Conservation (phyloP, 2,113 vertebrate species). For the Rynchops niger region DNA sequence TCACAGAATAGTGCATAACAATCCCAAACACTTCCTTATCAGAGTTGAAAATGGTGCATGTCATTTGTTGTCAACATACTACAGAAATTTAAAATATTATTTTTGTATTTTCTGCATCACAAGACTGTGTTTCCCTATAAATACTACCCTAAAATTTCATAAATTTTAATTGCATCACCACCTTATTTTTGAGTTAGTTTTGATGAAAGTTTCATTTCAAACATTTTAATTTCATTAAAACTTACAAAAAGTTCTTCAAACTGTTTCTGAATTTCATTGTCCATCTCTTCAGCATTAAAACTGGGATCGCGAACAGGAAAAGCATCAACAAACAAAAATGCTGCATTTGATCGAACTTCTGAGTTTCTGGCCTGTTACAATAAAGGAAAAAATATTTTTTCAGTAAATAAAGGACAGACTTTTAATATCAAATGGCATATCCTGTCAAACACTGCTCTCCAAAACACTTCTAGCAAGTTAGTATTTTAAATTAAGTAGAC, state of each 20-base stretch:
- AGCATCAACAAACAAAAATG: slow-evolving; percentile 88
- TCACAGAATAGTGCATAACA: background rate
- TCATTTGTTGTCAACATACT: background rate
- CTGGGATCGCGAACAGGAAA: slow-evolving; percentile 89
- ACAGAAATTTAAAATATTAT: background rate
- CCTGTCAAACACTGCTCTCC: background rate
- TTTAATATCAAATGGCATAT: background rate
- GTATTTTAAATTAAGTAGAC: background rate
- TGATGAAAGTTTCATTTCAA: background rate
- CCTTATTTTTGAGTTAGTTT: background rate
- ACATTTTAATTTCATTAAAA: background rate
- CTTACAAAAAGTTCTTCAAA: slow-evolving; percentile 90
- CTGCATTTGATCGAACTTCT: slow-evolving; percentile 91
- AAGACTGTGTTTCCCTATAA: background rate
- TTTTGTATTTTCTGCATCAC: background rate
- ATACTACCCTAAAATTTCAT: background rate
- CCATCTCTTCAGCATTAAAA: slow-evolving; percentile 75
- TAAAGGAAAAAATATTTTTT: background rate
- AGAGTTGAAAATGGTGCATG: background rate
- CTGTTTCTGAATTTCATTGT: slow-evolving; percentile 88
- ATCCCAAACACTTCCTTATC: background rate
- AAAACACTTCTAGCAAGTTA: background rate
- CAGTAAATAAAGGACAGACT: background rate
- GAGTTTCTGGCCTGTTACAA: slow-evolving; percentile 84
- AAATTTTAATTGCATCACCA: background rate